Evolutionary conservation across 2,797 vertebrate genomes (phyloP), one percentile per base, ranked within the genome.

Genomic region (Rachycentron canadum): DNA sequence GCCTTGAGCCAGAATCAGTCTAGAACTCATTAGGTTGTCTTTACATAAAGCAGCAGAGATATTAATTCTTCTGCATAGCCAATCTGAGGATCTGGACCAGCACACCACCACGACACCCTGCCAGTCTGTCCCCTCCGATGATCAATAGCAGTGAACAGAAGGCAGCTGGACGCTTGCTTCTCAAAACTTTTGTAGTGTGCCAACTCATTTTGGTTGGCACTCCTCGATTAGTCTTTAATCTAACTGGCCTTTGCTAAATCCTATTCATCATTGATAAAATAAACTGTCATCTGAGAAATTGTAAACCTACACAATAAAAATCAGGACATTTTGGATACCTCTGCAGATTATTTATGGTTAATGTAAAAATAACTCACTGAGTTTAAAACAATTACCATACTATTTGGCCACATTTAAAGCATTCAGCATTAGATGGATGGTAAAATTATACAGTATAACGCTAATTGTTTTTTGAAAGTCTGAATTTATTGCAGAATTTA

Each of bases 101-200:
- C 68, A 57, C 74, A 60, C 26, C 68, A 53, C 49, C 72, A 21
- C 76, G 77, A 65, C 66, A 62, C 82, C 73, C 83, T 87, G 85
- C 89, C 90, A 88, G 89, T 87, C 85, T 61, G 78, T 83, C 76
- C 68, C 80, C 47, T 84, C 75, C 72, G 62, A 85, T 91, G 89
- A 93, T 90, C 89, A 89, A 88, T 89, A 75, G 84, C 55, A 11
- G 77, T 30, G 63, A 86, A 78, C 90, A 93, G 88, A 88, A 91
- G 90, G 88, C 82, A 84, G 79, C 81, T 62, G 70, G 72, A 86
- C 58, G 56, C 63, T 81, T 5, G 59, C 79, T 63, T 64, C 71
- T 69, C 74, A 41, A 76, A 81, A 86, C 78, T 70, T 84, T 63
- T 53, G 59, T 40, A 30, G 70, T 3, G 47, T 82, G 87, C 91